These are phyloP conservation scores for Saccopteryx bilineata DNA, from an alignment of 2,113 vertebrate genomes.

Conservation along the genomic window DNA sequence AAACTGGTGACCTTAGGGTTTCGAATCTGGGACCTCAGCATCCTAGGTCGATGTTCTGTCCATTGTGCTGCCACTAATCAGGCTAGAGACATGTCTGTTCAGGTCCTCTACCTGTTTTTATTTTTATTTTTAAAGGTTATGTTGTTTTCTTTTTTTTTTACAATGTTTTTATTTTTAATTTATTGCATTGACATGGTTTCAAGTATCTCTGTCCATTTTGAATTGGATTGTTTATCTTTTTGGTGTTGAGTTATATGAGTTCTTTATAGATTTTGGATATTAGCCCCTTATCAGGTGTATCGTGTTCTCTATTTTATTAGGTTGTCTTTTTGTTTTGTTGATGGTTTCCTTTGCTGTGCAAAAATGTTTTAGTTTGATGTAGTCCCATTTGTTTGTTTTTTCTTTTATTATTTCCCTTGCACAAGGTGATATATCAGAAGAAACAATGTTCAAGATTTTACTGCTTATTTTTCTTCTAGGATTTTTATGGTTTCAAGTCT, in stretches of 20 bases:
- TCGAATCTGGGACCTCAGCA: no score
- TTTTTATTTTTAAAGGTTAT: no score
- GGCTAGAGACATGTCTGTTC: neutral
- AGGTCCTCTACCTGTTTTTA: neutral
- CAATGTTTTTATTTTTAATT: no score
- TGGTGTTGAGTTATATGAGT: neutral
- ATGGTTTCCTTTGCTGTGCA: neutral
- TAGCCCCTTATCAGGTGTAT: neutral
- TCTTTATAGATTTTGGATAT: neutral
- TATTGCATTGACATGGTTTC: no score
- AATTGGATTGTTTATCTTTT: neutral
- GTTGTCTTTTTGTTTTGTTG: neutral
- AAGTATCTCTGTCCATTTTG: neutral
- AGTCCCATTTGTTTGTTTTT: neutral
- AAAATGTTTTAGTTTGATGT: neutral
- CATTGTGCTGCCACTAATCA: no score
- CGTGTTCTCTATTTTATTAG: neutral
- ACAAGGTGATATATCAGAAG: neutral
- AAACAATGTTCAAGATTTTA: neutral
- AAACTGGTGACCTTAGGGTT: no score
- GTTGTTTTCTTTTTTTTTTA: no score
- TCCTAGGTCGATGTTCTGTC: no score
- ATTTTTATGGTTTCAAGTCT: neutral
- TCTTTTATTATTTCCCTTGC: neutral
- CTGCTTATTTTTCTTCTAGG: neutral